Conservation (phyloP, 2,797 vertebrate genomes). For the Melanotaenia maccullochi region DNA sequence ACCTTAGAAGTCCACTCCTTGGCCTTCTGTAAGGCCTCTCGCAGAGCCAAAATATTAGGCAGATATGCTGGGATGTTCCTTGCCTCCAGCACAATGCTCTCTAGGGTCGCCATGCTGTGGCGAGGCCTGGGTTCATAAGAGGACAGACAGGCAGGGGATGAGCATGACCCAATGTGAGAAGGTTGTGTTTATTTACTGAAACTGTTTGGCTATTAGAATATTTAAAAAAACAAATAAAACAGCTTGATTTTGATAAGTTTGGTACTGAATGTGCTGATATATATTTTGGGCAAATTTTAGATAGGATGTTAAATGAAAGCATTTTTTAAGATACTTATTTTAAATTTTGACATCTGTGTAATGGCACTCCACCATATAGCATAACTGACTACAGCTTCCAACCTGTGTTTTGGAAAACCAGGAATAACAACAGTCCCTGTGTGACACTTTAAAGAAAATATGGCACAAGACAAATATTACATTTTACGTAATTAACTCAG, state of each 20-base stretch:
- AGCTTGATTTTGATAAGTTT: too few species aligned
- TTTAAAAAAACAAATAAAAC: not conserved
- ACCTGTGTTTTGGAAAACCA: too few species aligned
- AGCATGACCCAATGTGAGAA: not conserved
- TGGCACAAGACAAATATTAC: too few species aligned
- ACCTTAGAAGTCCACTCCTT: constrained; percentile 96
- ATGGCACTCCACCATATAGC: not conserved
- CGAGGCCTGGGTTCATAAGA: constrained; percentile 84
- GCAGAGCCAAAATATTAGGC: constrained; percentile 93
- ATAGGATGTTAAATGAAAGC: not conserved
- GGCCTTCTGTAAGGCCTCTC: constrained; percentile 94
- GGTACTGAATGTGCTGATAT: not conserved
- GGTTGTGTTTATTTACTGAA: not conserved
- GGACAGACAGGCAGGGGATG: not conserved
- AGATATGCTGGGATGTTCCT: constrained; percentile 97
- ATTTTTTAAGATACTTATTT: not conserved
- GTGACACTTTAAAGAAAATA: too few species aligned
- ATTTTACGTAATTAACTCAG: not conserved
- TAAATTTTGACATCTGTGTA: not conserved
- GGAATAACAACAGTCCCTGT: too few species aligned
- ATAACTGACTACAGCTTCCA: too few species aligned
- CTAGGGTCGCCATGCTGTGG: constrained; percentile 92
- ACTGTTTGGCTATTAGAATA: not conserved
- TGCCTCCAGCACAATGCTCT: constrained; percentile 94
- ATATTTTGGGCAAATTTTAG: not conserved